Conservation (phyloP, 1,140 invertebrate species). For the Formica selysi region DNA sequence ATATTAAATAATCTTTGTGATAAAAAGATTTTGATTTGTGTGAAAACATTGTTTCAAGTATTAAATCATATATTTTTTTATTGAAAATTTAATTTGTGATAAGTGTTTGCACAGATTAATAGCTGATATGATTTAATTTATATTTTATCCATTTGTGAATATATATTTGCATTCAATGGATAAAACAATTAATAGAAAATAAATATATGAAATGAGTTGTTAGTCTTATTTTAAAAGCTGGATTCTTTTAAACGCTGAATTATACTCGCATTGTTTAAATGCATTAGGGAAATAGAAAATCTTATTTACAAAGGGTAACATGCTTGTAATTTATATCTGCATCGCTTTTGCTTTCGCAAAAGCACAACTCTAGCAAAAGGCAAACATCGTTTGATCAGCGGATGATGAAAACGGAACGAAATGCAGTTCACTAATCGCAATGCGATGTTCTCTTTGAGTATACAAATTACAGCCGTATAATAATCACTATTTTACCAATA, state of each 20-base stretch:
- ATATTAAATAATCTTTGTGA: neutral
- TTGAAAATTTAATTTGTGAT: conserved; percentile 5
- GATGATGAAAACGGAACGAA: conserved; percentile 27
- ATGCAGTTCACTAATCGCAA: conserved; percentile 30
- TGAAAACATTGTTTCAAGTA: neutral
- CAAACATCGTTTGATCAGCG: conserved; percentile 30
- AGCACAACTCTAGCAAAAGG: conserved; percentile 23
- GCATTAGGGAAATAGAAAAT: conserved; percentile 41
- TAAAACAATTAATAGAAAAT: neutral
- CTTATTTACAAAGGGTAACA: conserved; percentile 8
- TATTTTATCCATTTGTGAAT: neutral
- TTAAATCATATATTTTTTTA: neutral
- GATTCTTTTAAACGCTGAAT: conserved; percentile 1
- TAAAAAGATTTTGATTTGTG: neutral
- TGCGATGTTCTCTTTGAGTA: neutral
- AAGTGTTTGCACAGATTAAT: no score
- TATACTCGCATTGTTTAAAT: conserved; percentile 20
- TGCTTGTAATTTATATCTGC: conserved; percentile 47
- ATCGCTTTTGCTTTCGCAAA: conserved; percentile 25
- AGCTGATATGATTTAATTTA: neutral
- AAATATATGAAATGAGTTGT: conserved; percentile 8
- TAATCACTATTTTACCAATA: neutral
- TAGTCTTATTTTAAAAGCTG: neutral
- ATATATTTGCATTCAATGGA: neutral
- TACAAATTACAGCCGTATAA: neutral